phyloP scores from a whole-genome alignment of 2,113 vertebrate genomes.

The Melanostigma gelatinosum region DNA sequence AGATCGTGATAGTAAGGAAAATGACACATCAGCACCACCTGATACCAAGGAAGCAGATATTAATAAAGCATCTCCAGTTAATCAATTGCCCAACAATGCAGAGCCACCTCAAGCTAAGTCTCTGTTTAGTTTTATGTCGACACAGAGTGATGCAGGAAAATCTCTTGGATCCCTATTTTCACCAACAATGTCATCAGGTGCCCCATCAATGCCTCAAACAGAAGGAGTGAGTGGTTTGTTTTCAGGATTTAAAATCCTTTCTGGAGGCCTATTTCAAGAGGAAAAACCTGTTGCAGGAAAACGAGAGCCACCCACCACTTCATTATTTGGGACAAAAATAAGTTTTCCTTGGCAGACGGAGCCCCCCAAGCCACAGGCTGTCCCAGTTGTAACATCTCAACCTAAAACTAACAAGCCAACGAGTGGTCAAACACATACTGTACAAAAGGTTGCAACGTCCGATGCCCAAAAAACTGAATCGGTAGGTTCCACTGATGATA shows the following conservation, averaged over 20 bases:
- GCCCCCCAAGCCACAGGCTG: constrained; percentile 66
- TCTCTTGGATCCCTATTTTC: constrained; percentile 90
- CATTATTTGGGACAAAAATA: constrained; percentile 87
- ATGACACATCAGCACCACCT: constrained; percentile 52
- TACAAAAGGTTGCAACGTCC: constrained; percentile 61
- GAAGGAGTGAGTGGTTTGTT: constrained; percentile 83
- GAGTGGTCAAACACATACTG: constrained; percentile 48
- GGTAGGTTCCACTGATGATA: constrained; percentile 72
- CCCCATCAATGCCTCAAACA: constrained; percentile 68
- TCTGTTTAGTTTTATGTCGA: constrained; percentile 84
- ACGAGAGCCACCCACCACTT: constrained; percentile 71
- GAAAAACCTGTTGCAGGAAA: constrained; percentile 74
- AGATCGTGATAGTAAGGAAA: constrained; percentile 55
- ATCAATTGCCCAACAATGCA: constrained; percentile 49
- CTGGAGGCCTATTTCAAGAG: constrained; percentile 89
- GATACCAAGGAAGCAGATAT: not conserved
- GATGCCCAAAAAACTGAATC: constrained; percentile 58
- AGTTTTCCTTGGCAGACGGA: constrained; percentile 87
- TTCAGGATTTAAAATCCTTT: constrained; percentile 89
- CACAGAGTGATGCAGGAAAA: constrained; percentile 81
- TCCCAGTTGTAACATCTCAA: constrained; percentile 73
- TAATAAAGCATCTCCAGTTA: constrained; percentile 13
- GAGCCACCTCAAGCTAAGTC: constrained; percentile 74
- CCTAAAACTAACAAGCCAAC: constrained; percentile 73
- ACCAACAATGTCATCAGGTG: constrained; percentile 63